A percentile compares a stretch with the other conserved stretches of the same genome.
Evolutionary conservation across 2,113 vertebrate genomes (phyloP).

Genomic region (Bubo scandiacus): DNA sequence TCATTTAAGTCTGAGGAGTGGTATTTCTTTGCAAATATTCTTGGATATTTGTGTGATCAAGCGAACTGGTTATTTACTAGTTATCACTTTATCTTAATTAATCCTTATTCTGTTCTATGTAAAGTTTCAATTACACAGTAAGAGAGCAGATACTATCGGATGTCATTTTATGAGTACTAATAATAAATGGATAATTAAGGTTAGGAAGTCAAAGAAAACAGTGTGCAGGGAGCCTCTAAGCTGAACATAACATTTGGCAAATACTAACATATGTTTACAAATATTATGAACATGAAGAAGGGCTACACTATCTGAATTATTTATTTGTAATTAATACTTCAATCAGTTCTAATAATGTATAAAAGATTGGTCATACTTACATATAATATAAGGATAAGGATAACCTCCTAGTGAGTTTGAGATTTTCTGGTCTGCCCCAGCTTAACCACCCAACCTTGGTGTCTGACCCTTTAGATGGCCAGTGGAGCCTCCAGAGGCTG

Average conservation of each 20-base stretch:
- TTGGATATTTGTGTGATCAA: not conserved
- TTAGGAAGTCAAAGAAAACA: not conserved
- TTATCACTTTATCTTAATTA: not conserved
- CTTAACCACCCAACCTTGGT: not conserved
- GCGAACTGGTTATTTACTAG: not conserved
- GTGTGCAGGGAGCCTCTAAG: not conserved
- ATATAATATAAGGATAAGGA: not conserved
- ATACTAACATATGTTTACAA: not conserved
- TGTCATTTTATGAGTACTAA: not conserved
- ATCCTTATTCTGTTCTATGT: not conserved
- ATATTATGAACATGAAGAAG: not conserved
- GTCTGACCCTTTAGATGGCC: not conserved
- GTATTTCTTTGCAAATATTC: not conserved
- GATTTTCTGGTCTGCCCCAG: not conserved
- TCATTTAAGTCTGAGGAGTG: not conserved
- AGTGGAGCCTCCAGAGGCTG: not conserved
- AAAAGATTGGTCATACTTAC: not conserved
- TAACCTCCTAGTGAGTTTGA: not conserved
- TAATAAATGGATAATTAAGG: not conserved
- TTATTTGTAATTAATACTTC: not conserved
- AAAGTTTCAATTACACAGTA: not conserved
- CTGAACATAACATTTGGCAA: not conserved
- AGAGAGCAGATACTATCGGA: not conserved
- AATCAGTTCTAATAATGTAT: not conserved
- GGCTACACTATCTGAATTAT: not conserved